Evolutionary conservation across 2,888 invertebrate genomes (phyloP).

Genomic region (Synanthedon tipuliformis): DNA sequence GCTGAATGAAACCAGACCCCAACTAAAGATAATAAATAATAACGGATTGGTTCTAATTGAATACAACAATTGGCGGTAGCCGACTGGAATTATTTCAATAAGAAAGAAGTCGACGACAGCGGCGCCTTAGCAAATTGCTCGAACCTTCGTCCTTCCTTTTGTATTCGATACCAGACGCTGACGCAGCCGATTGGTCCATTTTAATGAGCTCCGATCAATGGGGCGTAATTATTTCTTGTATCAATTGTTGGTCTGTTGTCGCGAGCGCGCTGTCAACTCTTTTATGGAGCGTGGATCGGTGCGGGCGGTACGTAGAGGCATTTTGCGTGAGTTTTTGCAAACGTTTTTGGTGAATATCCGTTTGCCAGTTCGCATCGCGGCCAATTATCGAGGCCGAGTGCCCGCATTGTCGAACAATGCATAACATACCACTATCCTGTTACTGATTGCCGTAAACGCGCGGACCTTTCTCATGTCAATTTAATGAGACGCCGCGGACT

Average conservation of each 20-base stretch:
- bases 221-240: constrained; percentile 66
- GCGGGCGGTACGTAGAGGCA: constrained; percentile 12
- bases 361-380: constrained; percentile 32
- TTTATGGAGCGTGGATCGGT: constrained; percentile 22
- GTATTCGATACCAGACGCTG: constrained; percentile 24
- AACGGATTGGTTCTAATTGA: constrained; percentile 44
- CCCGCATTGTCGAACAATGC: constrained; percentile 37
- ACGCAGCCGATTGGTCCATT: constrained; percentile 51
- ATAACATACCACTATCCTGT: constrained; percentile 26
- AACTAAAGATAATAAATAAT: constrained; percentile 9
- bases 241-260: constrained; percentile 49
- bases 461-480: constrained; percentile 29
- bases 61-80: constrained; percentile 31
- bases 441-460: constrained; percentile 34
- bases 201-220: constrained; percentile 65
- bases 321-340: constrained; percentile 36
- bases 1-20: not conserved
- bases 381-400: constrained; percentile 40
- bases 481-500: constrained; percentile 31
- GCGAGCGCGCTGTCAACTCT: constrained; percentile 49
- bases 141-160: constrained; percentile 44
- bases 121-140: constrained; percentile 60
- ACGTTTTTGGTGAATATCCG: constrained; percentile 50
- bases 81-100: constrained; percentile 49
- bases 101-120: constrained; percentile 41